Evolutionary conservation across 2,888 invertebrate species (phyloP), one percentile per base, ranked within the genome.

Genomic region (Bombylius major): DNA sequence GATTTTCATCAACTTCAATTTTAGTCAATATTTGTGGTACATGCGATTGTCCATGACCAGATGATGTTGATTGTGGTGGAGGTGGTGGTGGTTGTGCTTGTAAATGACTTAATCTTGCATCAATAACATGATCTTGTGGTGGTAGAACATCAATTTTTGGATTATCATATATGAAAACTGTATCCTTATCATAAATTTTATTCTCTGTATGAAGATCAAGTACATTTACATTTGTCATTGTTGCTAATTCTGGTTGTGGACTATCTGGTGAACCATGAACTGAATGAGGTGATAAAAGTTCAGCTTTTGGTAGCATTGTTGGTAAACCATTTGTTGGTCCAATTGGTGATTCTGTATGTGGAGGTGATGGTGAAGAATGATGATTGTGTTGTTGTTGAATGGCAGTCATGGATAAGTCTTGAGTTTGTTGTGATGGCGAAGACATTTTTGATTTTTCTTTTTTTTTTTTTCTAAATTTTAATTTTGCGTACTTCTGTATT

Each of bases 191-290:
- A 59, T 74, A 74, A 5, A 75, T 63, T 60, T 75, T 73, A 5
- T 66, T 62, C 39, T 62, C 61, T 7, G 72, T 71, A 58, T 73
- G 78, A 66, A 84, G 79, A 67, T 89, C 88, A 65, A 88, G 79
- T 45, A 89, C 88, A 68, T 87, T 89, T 62, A 89, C 89, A 56
- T 89, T 89, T 59, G 89, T 89, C 89, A 90, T 90, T 67, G 89
- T 89, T 62, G 89, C 87, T 63, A 90, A 78, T 75, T 89, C 85
- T 61, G 86, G 81, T 65, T 85, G 86, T 65, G 81, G 85, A 75
- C 82, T 75, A 53, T 82, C 82, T 49, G 82, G 81, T 12, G 73
- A 73, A 50, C 68, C 70, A 55, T 73, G 73, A 66, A 73, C 71
- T 14, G 69, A 66, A 59, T 65, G 64, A 50, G 66, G 63, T 14